Percentiles rank a stretch among this genome's conserved stretches.
phyloP scores from a whole-genome alignment of 1,140 invertebrate genomes.

The Drosophila rhopaloa region DNA sequence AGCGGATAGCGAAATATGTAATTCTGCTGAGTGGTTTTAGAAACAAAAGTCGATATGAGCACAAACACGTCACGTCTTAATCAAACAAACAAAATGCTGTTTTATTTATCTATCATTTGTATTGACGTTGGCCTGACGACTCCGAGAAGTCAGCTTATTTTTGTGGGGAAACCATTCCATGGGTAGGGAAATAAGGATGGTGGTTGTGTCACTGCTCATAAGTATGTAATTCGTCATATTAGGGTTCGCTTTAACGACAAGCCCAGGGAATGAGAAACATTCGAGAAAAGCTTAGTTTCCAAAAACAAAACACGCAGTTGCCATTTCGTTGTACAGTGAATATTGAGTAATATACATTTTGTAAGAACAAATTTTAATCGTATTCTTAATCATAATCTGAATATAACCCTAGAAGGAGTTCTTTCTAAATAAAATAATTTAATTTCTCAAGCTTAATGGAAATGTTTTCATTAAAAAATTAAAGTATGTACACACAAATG shows the following conservation, averaged over 20 bases:
- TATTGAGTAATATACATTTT: background rate
- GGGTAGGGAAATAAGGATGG: background rate
- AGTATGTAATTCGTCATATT: constrained; percentile 31
- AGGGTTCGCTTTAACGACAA: constrained; percentile 5
- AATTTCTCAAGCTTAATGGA: too few relatives aligned
- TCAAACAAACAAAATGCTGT: constrained; percentile 42
- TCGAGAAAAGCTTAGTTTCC: constrained; percentile 18
- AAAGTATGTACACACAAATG: too few relatives aligned
- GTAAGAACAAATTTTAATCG: too few relatives aligned
- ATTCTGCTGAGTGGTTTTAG: constrained; percentile 34
- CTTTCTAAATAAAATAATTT: too few relatives aligned
- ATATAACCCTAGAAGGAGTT: too few relatives aligned
- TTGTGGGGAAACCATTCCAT: background rate
- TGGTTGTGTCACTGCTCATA: constrained; percentile 22
- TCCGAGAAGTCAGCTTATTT: constrained; percentile 18
- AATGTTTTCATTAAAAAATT: too few relatives aligned
- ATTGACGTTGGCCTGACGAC: constrained; percentile 53
- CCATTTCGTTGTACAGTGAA: constrained; percentile 22
- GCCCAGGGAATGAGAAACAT: constrained; percentile 1
- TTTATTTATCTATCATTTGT: constrained; percentile 39
- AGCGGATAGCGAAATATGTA: constrained; percentile 12
- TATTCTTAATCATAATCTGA: too few relatives aligned
- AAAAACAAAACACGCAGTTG: constrained; percentile 19
- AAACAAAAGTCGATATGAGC: constrained; percentile 35
- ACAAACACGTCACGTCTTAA: constrained; percentile 23